Conservation (phyloP, 1,140 invertebrate species). For the Lamellibrachia luymesi region DNA sequence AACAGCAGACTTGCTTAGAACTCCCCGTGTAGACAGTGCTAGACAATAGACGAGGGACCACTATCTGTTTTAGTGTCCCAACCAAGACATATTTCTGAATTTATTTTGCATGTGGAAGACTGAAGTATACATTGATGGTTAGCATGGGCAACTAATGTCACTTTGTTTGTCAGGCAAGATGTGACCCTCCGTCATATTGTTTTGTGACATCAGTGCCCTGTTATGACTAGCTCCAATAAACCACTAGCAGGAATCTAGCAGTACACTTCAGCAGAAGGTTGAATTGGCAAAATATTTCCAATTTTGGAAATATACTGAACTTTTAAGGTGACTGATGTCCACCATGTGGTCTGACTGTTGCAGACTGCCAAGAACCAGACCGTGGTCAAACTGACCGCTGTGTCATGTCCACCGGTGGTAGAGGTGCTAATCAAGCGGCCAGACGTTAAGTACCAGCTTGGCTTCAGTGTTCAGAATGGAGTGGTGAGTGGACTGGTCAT, state of each 20-base stretch:
- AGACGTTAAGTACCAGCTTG: slow-evolving; percentile 98
- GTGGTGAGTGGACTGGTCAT: slow-evolving; percentile 71
- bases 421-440: slow-evolving; percentile 99
- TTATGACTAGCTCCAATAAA: no score
- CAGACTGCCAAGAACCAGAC: slow-evolving; percentile 78
- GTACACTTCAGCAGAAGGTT: not conserved
- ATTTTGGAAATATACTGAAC: not conserved
- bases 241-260: not conserved
- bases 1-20: no score
- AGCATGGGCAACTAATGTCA: no score
- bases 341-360: slow-evolving; percentile 55
- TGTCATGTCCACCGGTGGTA: slow-evolving; percentile 98
- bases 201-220: no score
- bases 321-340: not conserved
- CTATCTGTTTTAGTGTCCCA: no score
- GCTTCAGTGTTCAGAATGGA: slow-evolving; percentile 99
- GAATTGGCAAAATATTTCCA: not conserved
- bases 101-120: no score
- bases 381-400: slow-evolving; percentile 96
- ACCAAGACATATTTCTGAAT: no score
- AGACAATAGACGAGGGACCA: no score
- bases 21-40: no score
- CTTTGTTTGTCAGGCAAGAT: no score
- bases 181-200: no score
- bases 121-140: no score